Percentiles rank a stretch among this genome's conserved stretches.
Evolutionary conservation across 2,797 vertebrate genomes (phyloP).

Genomic region (Sphaeramia orbicularis): DNA sequence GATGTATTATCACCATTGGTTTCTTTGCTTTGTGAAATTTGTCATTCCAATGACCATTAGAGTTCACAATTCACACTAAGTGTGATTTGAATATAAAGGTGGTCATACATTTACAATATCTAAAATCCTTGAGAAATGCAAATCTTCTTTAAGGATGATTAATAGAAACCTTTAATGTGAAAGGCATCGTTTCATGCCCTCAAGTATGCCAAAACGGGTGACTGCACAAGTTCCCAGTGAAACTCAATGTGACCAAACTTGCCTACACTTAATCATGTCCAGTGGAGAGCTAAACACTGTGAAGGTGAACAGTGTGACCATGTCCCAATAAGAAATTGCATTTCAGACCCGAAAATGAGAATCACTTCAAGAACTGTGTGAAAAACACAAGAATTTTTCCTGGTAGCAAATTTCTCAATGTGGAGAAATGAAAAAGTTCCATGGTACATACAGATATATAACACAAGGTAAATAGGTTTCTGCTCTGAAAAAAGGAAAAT

Average conservation of each 20-base stretch:
- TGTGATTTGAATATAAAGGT: conserved; percentile 77
- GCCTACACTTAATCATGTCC: conserved; percentile 51
- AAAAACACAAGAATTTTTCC: conserved; percentile 31
- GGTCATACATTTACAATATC: conserved; percentile 52
- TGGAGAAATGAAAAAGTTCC: conserved; percentile 20
- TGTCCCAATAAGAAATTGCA: conserved; percentile 51
- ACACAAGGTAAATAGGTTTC: conserved; percentile 19
- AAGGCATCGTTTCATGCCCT: conserved; percentile 64
- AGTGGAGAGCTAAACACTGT: conserved; percentile 65
- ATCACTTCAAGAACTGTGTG: conserved; percentile 22
- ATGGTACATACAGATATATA: not conserved
- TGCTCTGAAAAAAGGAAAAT: not conserved
- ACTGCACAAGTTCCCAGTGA: conserved; percentile 48
- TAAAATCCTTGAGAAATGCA: conserved; percentile 67
- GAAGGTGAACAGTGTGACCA: conserved; percentile 71
- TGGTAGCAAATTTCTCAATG: conserved; percentile 6
- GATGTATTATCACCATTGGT: conserved; percentile 74
- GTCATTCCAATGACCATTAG: conserved; percentile 73
- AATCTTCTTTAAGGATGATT: conserved; percentile 64
- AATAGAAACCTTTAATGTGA: conserved; percentile 73
- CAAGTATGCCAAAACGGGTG: conserved; percentile 37
- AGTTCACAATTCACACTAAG: conserved; percentile 64
- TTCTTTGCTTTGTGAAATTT: conserved; percentile 70
- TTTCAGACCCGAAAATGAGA: conserved; percentile 36
- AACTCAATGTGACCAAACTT: conserved; percentile 46